Percentiles rank a stretch among this genome's conserved stretches.
phyloP scores from a whole-genome alignment of 2,113 vertebrate species.

The Tyto alba region DNA sequence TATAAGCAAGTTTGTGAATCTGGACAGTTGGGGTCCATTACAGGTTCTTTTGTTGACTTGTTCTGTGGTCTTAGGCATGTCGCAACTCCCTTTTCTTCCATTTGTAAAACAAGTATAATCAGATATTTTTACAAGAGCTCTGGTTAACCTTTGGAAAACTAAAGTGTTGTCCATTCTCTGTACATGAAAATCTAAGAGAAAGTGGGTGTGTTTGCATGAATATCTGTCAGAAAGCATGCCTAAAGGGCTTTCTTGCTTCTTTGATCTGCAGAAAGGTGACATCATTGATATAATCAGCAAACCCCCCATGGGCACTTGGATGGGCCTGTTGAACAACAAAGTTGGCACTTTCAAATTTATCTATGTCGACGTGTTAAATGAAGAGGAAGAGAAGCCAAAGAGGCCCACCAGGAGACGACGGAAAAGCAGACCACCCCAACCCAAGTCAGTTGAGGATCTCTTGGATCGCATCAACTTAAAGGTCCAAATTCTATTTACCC shows the following conservation, averaged over 20 bases:
- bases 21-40: background rate
- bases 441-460: constrained; percentile 94
- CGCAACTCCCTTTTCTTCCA: background rate
- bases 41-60: background rate
- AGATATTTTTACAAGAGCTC: background rate
- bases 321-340: constrained; percentile 97
- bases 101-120: background rate
- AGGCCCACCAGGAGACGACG: constrained; percentile 85
- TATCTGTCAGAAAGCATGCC: background rate
- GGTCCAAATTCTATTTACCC: constrained; percentile 59
- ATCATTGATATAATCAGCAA: constrained; percentile 99
- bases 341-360: constrained; percentile 99
- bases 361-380: constrained; percentile 93
- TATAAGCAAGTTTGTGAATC: background rate
- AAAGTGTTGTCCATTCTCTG: background rate
- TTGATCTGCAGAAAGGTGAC: constrained; percentile 85
- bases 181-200: background rate
- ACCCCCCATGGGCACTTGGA: constrained; percentile 99
- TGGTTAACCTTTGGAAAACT: background rate
- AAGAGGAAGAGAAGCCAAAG: constrained; percentile 94
- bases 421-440: constrained; percentile 89
- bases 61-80: background rate
- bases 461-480: constrained; percentile 95
- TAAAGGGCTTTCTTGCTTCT: background rate
- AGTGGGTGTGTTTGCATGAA: background rate